These are phyloP conservation scores for Oryzias woworae DNA, from an alignment of 2,113 vertebrate species.

Conservation along the genomic window DNA sequence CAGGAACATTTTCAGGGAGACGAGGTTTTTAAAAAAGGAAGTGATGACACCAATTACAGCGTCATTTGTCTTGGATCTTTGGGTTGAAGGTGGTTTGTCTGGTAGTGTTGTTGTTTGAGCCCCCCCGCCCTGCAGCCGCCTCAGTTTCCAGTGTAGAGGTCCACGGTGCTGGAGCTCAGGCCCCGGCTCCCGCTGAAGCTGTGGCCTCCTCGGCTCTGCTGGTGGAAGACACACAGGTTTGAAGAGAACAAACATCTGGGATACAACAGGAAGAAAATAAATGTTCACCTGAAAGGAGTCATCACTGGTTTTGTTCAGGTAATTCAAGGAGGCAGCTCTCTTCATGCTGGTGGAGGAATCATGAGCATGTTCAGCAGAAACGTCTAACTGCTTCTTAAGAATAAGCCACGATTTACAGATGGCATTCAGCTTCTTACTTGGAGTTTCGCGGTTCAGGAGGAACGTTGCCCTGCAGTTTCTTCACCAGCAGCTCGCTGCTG, in stretches of 20 bases:
- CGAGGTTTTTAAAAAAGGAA: not conserved
- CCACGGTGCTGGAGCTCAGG: conserved; percentile 81
- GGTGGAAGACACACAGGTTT: not conserved
- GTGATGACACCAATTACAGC: not conserved
- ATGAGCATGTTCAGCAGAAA: not conserved
- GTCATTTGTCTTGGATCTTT: conserved; percentile 18
- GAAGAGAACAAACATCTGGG: not conserved
- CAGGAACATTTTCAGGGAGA: conserved; percentile 2
- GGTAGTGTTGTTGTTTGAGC: conserved; percentile 9
- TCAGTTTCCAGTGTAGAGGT: conserved; percentile 76
- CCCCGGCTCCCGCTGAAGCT: conserved; percentile 71
- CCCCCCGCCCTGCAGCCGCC: not conserved
- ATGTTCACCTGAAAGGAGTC: conserved; percentile 86
- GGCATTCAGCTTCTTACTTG: conserved; percentile 66
- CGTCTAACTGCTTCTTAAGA: not conserved
- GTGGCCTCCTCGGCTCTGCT: conserved; percentile 52
- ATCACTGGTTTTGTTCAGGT: conserved; percentile 86
- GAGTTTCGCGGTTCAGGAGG: conserved; percentile 83
- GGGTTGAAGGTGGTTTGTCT: conserved; percentile 5
- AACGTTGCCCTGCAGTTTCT: conserved; percentile 90
- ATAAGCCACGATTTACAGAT: too few species aligned
- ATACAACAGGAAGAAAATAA: not conserved
- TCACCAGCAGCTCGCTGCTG: conserved; percentile 96
- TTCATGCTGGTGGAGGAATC: conserved; percentile 84
- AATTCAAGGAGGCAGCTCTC: conserved; percentile 90